Evolutionary conservation across 92 coral and sea anemone genomes (phyloP), one percentile per base, ranked within the genome.

Genomic region (Zoanthus solanderi): DNA sequence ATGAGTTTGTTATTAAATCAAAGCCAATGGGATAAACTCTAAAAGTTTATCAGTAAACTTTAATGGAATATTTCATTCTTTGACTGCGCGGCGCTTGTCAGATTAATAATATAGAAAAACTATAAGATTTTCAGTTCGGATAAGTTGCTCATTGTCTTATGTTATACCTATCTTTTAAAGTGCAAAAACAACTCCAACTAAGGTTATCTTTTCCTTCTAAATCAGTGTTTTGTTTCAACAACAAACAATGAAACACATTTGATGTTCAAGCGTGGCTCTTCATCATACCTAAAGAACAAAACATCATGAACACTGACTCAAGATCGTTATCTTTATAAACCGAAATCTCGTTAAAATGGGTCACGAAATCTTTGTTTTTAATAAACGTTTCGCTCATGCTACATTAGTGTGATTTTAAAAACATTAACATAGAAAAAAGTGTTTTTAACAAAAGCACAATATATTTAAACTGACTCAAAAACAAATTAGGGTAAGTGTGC

Each of bases 231-330:
- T 18, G 29, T 2, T 16, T 37, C 28, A 46, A 44, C 15, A 8
- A 57, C 37, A 47, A 46, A 37, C 78, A 75, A 75, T 75, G n/a
- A 57, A 75, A 17, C 78, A 75, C 78, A 75, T 46, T 47, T 75
- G 17, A 11, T 15, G 58, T 17, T 46, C 54, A 75, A 44, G 45
- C 18, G 56, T 30, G 46, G 4, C 29, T 42, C 78, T 74, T 58
- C 65, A 37, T 37, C 42, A 4, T 37, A 37, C 71, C 2, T 3
- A 63, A 67, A 31, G 29, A 67, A 9, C 37, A 10, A 30, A 67
- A 12, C n/a, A 67, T 65, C 37, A 65, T 11, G 30, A 6, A 28
- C 3, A n/a, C 6, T 8, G 5, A 4, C 23, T 65, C 8, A 4
- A 65, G 23, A 17, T n/a, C 15, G 61, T 56, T 54, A 11, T 17